These are phyloP conservation scores for Serrognathus titanus DNA, from an alignment of 2,888 invertebrate genomes.

Conservation along the genomic window DNA sequence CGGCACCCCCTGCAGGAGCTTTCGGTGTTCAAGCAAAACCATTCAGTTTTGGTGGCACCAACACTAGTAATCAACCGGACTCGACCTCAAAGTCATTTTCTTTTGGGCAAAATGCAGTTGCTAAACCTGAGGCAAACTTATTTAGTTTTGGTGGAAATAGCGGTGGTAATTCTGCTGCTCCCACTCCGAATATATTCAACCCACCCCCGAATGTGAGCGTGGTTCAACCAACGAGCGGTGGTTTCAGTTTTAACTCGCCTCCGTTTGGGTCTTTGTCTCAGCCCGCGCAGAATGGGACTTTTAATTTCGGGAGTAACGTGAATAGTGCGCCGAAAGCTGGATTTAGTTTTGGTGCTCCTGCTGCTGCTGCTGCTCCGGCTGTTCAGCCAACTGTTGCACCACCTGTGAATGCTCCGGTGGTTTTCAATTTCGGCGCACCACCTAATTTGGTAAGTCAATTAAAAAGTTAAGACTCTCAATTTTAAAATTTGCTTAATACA, in stretches of 20 bases:
- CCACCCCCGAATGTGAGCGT: no score
- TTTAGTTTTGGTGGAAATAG: conserved; percentile 26
- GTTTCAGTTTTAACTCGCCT: conserved; percentile 35
- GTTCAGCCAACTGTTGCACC: conserved; percentile 6
- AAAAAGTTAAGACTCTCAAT: neutral
- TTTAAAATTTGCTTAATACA: neutral
- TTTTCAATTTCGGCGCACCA: conserved; percentile 43
- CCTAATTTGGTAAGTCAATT: conserved; percentile 29
- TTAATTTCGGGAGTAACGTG: conserved; percentile 23
- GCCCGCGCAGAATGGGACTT: conserved; percentile 3
- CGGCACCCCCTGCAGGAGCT: conserved; percentile 7
- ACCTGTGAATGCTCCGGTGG: conserved; percentile 32
- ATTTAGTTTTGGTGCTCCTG: conserved; percentile 40
- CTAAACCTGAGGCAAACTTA: conserved; percentile 32
- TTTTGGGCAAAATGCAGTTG: conserved; percentile 31
- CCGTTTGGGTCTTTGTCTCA: conserved; percentile 3
- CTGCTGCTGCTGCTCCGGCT: conserved; percentile 6
- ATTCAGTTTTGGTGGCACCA: conserved; percentile 27
- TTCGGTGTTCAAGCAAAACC: conserved; percentile 3
- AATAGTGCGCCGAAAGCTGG: conserved; percentile 27
- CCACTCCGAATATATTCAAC: no score
- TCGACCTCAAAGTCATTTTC: conserved; percentile 33
- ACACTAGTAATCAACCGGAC: conserved; percentile 17
- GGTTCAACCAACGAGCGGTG: conserved; percentile 27
- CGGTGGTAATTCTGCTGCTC: no score